A percentile compares a stretch with the other conserved stretches of the same genome.
phyloP scores from a whole-genome alignment of 2,888 invertebrate genomes.

The Euzophera pinguis region DNA sequence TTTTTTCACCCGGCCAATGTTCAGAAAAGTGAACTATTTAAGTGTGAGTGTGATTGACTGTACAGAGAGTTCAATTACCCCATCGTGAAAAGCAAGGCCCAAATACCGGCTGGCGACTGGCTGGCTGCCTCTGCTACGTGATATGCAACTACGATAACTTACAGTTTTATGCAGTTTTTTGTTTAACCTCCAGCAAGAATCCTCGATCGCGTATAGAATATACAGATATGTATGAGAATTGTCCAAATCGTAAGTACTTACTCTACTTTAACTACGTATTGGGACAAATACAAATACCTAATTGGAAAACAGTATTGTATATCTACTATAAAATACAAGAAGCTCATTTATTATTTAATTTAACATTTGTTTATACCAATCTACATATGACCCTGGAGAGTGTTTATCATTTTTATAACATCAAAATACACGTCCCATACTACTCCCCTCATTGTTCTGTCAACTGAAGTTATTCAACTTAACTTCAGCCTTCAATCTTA shows the following conservation, averaged over 20 bases:
- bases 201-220: no score
- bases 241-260: no score
- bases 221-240: no score
- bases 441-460: constrained; percentile 7
- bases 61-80: not conserved
- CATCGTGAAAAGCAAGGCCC: not conserved
- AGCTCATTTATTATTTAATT: not conserved
- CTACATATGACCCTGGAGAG: not conserved
- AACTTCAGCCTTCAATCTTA: not conserved
- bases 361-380: not conserved
- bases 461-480: constrained; percentile 1
- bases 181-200: no score
- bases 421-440: not conserved
- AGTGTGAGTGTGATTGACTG: not conserved
- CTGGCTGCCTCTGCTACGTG: not conserved
- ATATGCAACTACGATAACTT: not conserved
- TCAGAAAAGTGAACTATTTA: no score
- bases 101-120: not conserved
- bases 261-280: no score
- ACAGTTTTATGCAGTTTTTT: not conserved
- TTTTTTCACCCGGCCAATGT: no score
- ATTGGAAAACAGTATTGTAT: no score
- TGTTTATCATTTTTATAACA: not conserved
- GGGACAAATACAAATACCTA: no score
- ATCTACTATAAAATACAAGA: no score